These are phyloP conservation scores for Sebastiscus albofasciatus DNA, from an alignment of 2,797 vertebrate species.

Conservation along the genomic window DNA sequence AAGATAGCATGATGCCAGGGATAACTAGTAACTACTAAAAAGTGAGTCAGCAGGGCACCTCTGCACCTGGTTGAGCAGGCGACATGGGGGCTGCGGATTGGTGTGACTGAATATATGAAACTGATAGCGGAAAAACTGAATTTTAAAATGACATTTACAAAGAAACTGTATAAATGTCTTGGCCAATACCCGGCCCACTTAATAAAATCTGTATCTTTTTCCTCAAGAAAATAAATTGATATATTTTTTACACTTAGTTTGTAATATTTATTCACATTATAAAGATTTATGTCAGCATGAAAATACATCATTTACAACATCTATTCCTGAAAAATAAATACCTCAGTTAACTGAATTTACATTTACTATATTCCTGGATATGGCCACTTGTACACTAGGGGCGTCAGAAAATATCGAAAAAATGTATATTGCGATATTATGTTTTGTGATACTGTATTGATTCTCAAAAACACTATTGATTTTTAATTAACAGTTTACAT, in stretches of 20 bases:
- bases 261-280: neutral
- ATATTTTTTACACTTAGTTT: neutral
- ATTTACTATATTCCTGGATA: neutral
- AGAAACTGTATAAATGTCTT: neutral
- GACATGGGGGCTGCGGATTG: too few relatives aligned
- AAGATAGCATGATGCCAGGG: neutral
- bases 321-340: neutral
- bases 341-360: neutral
- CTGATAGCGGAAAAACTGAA: neutral
- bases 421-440: accelerated
- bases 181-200: too few relatives aligned
- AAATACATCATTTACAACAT: neutral
- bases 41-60: neutral
- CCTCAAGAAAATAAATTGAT: too few relatives aligned
- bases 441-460: too few relatives aligned
- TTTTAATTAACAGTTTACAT: too few relatives aligned
- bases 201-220: too few relatives aligned
- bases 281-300: neutral
- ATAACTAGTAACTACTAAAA: neutral
- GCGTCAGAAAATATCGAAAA: too few relatives aligned
- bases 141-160: neutral
- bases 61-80: neutral
- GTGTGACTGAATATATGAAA: neutral
- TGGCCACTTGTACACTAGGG: neutral
- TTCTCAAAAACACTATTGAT: too few relatives aligned